Conservation (phyloP, 1,140 invertebrate genomes). For the Dinoponera quadriceps region DNA sequence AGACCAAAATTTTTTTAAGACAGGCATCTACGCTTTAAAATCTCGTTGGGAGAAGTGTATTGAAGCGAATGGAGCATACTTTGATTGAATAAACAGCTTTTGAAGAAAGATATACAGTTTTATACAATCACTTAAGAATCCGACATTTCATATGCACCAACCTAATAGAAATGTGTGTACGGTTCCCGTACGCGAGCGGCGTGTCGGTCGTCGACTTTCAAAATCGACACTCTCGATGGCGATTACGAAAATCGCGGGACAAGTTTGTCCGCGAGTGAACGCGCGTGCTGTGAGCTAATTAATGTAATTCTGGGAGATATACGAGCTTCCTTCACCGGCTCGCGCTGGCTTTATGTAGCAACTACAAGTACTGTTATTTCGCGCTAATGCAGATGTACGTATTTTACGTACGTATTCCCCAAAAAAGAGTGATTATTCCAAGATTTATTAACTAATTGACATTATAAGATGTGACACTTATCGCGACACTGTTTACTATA, state of each 20-base stretch:
- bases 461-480: too few relatives aligned
- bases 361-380: slow-evolving; percentile 31
- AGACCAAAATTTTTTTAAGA: too few relatives aligned
- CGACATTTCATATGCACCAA: too few relatives aligned
- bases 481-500: too few relatives aligned
- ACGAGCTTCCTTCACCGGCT: neutral
- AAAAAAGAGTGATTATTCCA: neutral
- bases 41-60: too few relatives aligned
- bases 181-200: neutral
- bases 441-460: neutral
- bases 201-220: slow-evolving; percentile 14
- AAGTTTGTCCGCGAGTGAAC: slow-evolving; percentile 30
- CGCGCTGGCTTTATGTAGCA: neutral
- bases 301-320: slow-evolving; percentile 20
- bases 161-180: too few relatives aligned
- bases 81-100: too few relatives aligned
- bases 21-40: too few relatives aligned
- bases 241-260: slow-evolving; percentile 23
- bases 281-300: slow-evolving; percentile 6
- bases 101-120: too few relatives aligned
- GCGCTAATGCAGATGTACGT: neutral
- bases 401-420: too few relatives aligned
- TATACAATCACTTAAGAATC: too few relatives aligned
- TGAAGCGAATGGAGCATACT: too few relatives aligned
- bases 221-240: slow-evolving; percentile 8